Percentiles rank a stretch among this genome's conserved stretches.
phyloP scores from a whole-genome alignment of 1,140 invertebrate species.

The Cotesia vestalis region DNA sequence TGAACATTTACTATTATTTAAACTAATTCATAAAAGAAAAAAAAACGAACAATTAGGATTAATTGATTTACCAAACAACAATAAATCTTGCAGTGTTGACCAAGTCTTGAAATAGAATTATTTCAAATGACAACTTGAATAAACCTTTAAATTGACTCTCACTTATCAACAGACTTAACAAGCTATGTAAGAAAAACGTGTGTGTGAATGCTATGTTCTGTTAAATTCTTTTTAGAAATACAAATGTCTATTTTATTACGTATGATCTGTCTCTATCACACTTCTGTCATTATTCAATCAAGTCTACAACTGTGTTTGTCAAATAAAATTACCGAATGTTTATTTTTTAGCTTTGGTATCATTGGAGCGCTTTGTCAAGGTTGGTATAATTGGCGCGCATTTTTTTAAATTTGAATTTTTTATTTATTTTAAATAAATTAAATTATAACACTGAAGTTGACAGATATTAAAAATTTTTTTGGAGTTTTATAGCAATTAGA shows the following conservation, averaged over 20 bases:
- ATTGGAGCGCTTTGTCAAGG: not conserved
- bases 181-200: slow-evolving; percentile 28
- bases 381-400: not conserved
- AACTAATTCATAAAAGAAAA: too few species aligned
- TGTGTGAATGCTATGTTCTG: not conserved
- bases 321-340: not conserved
- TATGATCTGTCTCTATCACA: slow-evolving; percentile 19
- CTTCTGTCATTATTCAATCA: not conserved
- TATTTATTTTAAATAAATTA: too few species aligned
- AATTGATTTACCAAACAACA: not conserved
- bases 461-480: too few species aligned
- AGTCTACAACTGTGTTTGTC: not conserved
- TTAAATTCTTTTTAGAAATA: not conserved
- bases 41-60: not conserved
- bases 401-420: not conserved
- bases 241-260: not conserved
- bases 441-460: too few species aligned
- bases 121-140: slow-evolving; percentile 46
- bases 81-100: slow-evolving; percentile 6
- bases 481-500: too few species aligned
- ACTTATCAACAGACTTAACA: slow-evolving; percentile 44
- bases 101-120: slow-evolving; percentile 36
- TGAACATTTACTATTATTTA: too few species aligned
- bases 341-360: not conserved
- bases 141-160: slow-evolving; percentile 48